Percentiles rank a stretch among this genome's conserved stretches.
phyloP scores from a whole-genome alignment of 2,113 vertebrate genomes.

The Calidris pugnax region DNA sequence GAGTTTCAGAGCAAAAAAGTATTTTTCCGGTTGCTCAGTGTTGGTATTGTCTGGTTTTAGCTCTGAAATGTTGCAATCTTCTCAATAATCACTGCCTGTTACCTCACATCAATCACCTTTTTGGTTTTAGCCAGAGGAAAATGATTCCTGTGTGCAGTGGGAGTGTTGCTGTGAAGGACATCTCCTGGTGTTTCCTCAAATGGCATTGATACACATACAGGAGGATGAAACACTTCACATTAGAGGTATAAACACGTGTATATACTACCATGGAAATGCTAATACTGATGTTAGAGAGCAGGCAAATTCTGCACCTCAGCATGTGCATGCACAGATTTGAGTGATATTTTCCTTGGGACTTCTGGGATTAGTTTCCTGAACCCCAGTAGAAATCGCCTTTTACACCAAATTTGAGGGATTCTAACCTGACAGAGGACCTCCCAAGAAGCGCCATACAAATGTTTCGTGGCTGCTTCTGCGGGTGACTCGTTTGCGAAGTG shows the following conservation, averaged over 20 bases:
- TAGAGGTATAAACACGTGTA: rapidly evolving
- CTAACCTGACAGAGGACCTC: background rate
- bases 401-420: background rate
- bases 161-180: background rate
- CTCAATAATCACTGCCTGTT: background rate
- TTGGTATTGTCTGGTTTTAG: background rate
- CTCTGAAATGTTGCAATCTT: background rate
- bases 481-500: background rate
- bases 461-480: background rate
- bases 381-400: background rate
- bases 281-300: background rate
- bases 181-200: background rate
- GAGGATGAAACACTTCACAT: background rate
- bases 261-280: background rate
- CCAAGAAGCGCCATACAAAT: background rate
- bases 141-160: background rate
- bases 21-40: background rate
- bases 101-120: background rate
- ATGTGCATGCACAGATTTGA: background rate
- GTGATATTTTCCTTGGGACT: background rate
- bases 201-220: rapidly evolving
- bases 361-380: background rate
- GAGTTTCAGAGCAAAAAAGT: background rate
- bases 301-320: background rate
- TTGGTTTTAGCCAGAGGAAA: background rate